Percentiles rank a stretch among this genome's conserved stretches.
These are phyloP conservation scores for Heliothis peltigera DNA, from an alignment of 2,888 invertebrate species.

Conservation along the genomic window DNA sequence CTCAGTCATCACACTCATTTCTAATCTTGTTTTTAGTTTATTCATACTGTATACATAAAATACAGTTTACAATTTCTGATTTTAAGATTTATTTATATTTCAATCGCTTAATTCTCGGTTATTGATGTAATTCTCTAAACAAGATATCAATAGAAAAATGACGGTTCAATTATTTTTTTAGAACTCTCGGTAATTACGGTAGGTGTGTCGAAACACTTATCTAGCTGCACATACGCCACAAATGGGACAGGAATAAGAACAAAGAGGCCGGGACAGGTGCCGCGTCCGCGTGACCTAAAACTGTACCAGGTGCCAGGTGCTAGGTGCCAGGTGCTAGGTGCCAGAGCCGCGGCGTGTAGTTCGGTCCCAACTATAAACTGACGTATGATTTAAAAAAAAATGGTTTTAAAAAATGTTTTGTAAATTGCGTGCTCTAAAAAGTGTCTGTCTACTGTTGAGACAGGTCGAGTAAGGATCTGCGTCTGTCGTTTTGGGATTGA, in stretches of 20 bases:
- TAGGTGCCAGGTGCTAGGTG: conserved; percentile 78
- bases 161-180: conserved; percentile 32
- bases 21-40: neutral
- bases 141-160: neutral
- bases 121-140: too few relatives aligned
- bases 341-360: conserved; percentile 70
- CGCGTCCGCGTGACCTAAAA: conserved; percentile 85
- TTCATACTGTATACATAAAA: neutral
- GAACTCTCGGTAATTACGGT: conserved; percentile 51
- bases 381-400: conserved; percentile 2
- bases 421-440: neutral
- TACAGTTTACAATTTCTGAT: neutral
- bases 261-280: conserved; percentile 70
- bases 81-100: too few relatives aligned
- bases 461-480: neutral
- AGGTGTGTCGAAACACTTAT: conserved; percentile 47
- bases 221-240: conserved; percentile 60
- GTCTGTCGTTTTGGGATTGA: neutral
- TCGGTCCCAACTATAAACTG: conserved; percentile 40
- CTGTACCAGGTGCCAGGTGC: conserved; percentile 76
- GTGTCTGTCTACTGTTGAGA: neutral
- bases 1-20: conserved; percentile 1
- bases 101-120: too few relatives aligned
- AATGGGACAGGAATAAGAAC: conserved; percentile 70
- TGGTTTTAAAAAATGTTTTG: neutral